Percentiles rank a stretch among this genome's conserved stretches.
Conservation (phyloP, 2,113 vertebrate species). For the Epinephelus cyanopodus region DNA sequence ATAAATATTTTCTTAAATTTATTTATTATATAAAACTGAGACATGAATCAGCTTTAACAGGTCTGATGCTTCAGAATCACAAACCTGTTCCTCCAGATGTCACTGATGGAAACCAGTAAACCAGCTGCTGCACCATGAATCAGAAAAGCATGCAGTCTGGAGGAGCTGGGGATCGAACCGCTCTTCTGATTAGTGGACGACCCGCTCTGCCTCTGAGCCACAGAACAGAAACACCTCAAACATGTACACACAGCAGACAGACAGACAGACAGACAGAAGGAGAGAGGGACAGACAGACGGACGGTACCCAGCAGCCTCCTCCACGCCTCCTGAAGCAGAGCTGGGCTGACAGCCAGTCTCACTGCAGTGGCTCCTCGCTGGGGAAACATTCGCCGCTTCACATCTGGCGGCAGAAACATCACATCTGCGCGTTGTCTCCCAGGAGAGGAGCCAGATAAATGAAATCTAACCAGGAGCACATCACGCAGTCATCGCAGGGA, state of each 20-base stretch:
- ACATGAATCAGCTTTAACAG: background rate
- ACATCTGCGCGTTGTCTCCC: slow-evolving; percentile 69
- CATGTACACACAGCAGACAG: slow-evolving; percentile 19
- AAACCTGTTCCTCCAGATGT: background rate
- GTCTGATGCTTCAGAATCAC: background rate
- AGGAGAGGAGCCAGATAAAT: slow-evolving; percentile 64
- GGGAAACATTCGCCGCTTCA: slow-evolving; percentile 63
- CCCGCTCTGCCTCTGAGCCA: too few species aligned
- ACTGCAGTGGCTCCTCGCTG: slow-evolving; percentile 45
- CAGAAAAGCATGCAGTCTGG: too few species aligned
- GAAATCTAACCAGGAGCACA: slow-evolving; percentile 58
- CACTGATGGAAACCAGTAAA: background rate
- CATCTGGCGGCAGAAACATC: slow-evolving; percentile 77
- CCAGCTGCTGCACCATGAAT: background rate
- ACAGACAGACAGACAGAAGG: slow-evolving; percentile 23
- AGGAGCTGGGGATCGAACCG: too few species aligned
- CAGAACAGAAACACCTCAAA: slow-evolving; percentile 30
- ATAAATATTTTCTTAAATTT: background rate
- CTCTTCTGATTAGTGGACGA: too few species aligned
- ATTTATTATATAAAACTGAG: background rate
- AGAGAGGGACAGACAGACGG: slow-evolving; percentile 1
- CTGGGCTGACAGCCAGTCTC: slow-evolving; percentile 72
- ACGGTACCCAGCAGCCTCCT: slow-evolving; percentile 20
- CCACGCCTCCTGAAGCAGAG: slow-evolving; percentile 63
- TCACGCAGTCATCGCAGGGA: slow-evolving; percentile 39